Evolutionary conservation across 2,113 vertebrate species (phyloP).

Genomic region (Brachyhypopomus occidentalis): DNA sequence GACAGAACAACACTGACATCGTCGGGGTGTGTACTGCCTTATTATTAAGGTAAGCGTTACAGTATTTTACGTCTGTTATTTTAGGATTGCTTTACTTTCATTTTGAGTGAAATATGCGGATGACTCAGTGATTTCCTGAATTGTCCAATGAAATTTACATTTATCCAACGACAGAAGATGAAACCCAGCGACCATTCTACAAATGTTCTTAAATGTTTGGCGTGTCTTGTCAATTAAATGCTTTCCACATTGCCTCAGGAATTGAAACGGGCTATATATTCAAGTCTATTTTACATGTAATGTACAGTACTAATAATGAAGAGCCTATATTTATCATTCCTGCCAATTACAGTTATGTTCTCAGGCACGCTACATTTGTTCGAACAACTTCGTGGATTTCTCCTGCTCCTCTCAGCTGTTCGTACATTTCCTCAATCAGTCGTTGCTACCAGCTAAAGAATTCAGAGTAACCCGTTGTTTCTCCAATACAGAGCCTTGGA

Average conservation of each 20-base stretch:
- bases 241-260: neutral
- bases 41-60: slow-evolving; percentile 19
- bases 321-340: neutral
- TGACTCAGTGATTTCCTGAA: too few relatives aligned
- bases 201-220: too few relatives aligned
- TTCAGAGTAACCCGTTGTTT: neutral
- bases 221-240: too few relatives aligned
- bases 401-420: slow-evolving; percentile 52
- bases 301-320: too few relatives aligned
- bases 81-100: neutral
- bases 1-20: neutral
- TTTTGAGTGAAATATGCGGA: neutral
- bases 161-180: too few relatives aligned
- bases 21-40: neutral
- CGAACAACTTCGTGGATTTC: slow-evolving; percentile 29
- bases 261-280: too few relatives aligned
- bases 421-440: slow-evolving; percentile 17
- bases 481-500: neutral
- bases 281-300: too few relatives aligned
- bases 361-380: slow-evolving; percentile 31
- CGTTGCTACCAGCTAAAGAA: neutral
- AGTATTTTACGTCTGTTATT: neutral
- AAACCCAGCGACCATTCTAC: neutral
- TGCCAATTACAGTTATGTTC: neutral
- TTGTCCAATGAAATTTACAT: too few relatives aligned